phyloP scores from a whole-genome alignment of 2,113 vertebrate genomes.

The Falco punctatus region DNA sequence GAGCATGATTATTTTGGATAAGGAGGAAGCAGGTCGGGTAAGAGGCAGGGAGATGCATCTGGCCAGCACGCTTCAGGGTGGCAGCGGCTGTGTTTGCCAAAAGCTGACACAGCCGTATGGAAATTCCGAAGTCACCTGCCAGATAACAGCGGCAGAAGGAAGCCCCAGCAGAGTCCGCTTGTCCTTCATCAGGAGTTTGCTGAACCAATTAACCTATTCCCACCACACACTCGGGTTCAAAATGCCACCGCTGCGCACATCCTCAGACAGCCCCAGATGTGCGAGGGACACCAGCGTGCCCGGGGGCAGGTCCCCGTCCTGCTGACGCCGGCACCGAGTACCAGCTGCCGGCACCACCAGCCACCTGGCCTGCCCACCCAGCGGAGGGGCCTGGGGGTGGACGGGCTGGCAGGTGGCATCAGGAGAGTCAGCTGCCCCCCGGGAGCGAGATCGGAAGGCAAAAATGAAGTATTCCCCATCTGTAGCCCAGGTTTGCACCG shows the following conservation, averaged over 20 bases:
- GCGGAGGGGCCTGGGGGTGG: neutral
- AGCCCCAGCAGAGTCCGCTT: neutral
- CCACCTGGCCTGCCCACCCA: fast-evolving
- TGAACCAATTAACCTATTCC: neutral
- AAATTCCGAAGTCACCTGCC: neutral
- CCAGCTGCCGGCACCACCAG: neutral
- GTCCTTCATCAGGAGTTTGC: neutral
- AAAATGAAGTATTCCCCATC: neutral
- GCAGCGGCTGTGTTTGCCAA: neutral
- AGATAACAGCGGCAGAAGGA: neutral
- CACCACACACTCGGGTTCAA: neutral
- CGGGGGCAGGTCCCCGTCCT: fast-evolving
- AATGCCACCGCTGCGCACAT: neutral
- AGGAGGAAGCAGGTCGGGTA: neutral
- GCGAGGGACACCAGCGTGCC: neutral
- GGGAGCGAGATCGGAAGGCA: neutral
- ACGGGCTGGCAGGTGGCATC: neutral
- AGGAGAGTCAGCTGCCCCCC: neutral
- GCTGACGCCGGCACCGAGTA: neutral
- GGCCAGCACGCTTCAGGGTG: neutral
- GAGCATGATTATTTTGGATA: neutral
- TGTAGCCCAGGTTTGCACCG: neutral
- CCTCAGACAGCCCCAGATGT: neutral
- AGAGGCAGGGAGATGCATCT: neutral
- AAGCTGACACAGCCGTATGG: neutral